These are phyloP conservation scores for Atlantisia rogersi DNA, from an alignment of 2,113 vertebrate species.

Conservation along the genomic window DNA sequence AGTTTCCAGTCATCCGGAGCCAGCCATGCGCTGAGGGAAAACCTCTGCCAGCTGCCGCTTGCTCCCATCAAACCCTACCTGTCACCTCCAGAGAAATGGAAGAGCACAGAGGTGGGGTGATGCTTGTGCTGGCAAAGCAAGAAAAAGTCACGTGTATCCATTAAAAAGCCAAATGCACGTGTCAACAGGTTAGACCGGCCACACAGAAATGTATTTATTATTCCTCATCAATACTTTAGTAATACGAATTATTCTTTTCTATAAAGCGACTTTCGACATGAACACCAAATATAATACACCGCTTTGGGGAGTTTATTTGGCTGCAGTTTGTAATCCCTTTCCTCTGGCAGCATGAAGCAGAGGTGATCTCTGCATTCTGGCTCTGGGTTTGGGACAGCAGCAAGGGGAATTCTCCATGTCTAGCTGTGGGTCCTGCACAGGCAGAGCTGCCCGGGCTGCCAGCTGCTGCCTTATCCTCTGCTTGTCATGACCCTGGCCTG, in stretches of 20 bases:
- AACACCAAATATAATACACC: rapidly evolving
- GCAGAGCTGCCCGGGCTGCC: neutral
- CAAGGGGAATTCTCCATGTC: neutral
- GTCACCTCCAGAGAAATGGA: neutral
- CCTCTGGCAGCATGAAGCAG: rapidly evolving
- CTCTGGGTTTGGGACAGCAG: neutral
- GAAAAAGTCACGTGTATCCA: rapidly evolving
- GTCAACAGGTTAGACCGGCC: neutral
- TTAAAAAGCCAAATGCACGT: neutral
- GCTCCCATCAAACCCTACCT: neutral
- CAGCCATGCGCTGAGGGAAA: neutral
- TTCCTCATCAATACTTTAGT: neutral
- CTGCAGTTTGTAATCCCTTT: neutral
- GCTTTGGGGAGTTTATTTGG: neutral
- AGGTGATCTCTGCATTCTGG: neutral
- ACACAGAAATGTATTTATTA: neutral
- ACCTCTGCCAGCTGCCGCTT: too few species aligned
- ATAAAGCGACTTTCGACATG: neutral
- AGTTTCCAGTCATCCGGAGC: neutral
- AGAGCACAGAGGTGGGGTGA: rapidly evolving
- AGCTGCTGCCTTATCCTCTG: neutral
- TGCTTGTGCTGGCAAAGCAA: neutral
- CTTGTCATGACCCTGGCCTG: neutral
- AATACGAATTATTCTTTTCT: neutral
- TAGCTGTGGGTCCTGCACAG: neutral